Base-by-base conservation (phyloP, 2,113 vertebrate genomes). In the Ovibos moschatus region DNA sequence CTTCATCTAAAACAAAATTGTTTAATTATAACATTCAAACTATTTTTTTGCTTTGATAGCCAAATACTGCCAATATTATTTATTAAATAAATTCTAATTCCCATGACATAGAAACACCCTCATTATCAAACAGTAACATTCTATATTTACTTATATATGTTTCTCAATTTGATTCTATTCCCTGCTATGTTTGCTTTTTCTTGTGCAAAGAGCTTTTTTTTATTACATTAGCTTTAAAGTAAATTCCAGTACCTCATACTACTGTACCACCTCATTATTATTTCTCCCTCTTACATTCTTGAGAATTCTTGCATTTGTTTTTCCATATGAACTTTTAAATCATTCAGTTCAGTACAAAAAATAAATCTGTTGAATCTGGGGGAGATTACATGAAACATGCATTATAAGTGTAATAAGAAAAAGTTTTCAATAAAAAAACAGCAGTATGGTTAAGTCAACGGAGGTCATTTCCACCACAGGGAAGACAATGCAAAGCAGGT, bases 201-300 rank as follows among this genome's bases (percentile, higher is more conserved):
- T 89, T 97, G 74, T 74, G 64, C 57, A 97, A 97, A 98, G 92
- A 87, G 25, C 36, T 74, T 81, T 91, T 93, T 83, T 85, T 71
- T 82, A 95, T 95, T 96, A 92, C 30, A 67, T 93, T 91, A 96
- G 81, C 74, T 95, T 96, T 92, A 97, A 97, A 90, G 74, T 95
- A 96, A 95, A 96, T 92, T 95, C 62, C 45, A 97, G 7, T 91
- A 79, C 79, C 43, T 87, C 62, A 50, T 92, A 36, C 40, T 94
- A 86, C 17, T 92, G 71, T 36, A 5, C 7, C 27, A 64, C 21
- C 71, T 92, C 87, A 81, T 90, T 97, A 87, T 94, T 97, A 33
- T 95, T 90, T 60, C 23, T 87, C 14, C 5, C n/a, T 94, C 74
- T 90, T 62, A 90, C 53, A 79, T 76, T 95, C 71, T 92, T 97